phyloP scores from a whole-genome alignment of 2,888 invertebrate species.

The Pheosia tremula region DNA sequence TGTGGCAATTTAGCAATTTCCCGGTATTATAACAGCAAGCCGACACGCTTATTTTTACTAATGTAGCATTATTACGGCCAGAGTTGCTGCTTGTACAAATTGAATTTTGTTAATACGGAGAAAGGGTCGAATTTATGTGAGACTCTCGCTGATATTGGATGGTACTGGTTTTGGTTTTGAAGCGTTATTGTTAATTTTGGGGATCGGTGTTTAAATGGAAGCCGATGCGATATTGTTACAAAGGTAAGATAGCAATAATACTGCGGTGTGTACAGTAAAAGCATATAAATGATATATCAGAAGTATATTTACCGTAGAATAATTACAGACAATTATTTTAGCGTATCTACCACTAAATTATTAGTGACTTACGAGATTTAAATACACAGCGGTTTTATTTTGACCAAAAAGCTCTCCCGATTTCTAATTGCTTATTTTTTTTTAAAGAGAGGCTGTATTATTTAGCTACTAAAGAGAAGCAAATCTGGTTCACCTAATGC shows the following conservation, averaged over 20 bases:
- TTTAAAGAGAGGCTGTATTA: no score
- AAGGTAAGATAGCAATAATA: neutral
- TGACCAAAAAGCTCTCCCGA: no score
- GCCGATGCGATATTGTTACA: neutral
- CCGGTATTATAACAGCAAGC: conserved; percentile 39
- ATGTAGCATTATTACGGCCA: conserved; percentile 35
- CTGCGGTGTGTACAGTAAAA: no score
- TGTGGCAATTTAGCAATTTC: conserved; percentile 56
- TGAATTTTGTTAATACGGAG: conserved; percentile 34
- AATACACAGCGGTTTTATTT: no score
- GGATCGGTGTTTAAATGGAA: neutral
- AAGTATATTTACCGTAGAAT: no score
- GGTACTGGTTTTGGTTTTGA: conserved; percentile 12
- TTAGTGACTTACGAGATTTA: no score
- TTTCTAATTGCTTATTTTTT: no score
- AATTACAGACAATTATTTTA: no score
- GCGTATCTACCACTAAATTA: no score
- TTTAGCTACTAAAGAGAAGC: no score
- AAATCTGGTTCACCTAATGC: no score
- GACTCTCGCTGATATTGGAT: conserved; percentile 16
- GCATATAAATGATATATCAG: no score
- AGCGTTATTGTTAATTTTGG: conserved; percentile 18
- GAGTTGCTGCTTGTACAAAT: conserved; percentile 27
- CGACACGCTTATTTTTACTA: conserved; percentile 37
- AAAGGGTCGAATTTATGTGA: conserved; percentile 22